Evolutionary conservation across 30 jellyfish, hydroid and myxozoan genomes (phyloP), one percentile per base, ranked within the genome.

Genomic region (Euphysa ruthae): DNA sequence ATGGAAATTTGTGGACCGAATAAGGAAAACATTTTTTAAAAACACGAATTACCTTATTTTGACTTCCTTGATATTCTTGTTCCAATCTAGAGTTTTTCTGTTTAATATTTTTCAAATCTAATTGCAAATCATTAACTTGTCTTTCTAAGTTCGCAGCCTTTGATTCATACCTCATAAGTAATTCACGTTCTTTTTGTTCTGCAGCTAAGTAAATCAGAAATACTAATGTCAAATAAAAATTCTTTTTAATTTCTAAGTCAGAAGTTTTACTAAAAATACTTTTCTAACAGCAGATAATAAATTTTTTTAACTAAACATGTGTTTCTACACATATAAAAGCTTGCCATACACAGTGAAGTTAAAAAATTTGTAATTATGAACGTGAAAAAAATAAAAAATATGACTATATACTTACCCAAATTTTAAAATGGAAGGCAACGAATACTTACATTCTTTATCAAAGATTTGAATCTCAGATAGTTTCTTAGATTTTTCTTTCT

Each of bases 111-210:
- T 88, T 88, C 64, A 88, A 35, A 55, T 88, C 98, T 71, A 88
- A 54, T 49, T 34, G 65, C 34, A 82, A 78, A 23, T 71, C 98
- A 19, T 84, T 71, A 49, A 81, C 49, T 73, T 79, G 94, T 38
- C 98, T 74, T 58, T 88, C 98, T 66, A 88, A 55, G 12, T 88
- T 93, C 14, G 98, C 93, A 15, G 98, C 94, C 56, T 80, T 88
- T 44, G 93, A 82, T 49, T 88, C 98, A 6, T 93, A 93, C 33
- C 77, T 70, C 23, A 88, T 71, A 31, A 93, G 61, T 0, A 79
- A 91, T 56, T 88, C 94, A 32, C 82, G 70, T 56, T 88, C 98
- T 27, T 33, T 25, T 24, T 55, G 71, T 16, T 88, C 98, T 4
- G 95, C 98, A 52, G 81, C 64, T 62, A 46, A 6, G 63, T 7